Evolutionary conservation across 2,797 vertebrate genomes (phyloP).

Genomic region (Poeciliopsis gracilis): DNA sequence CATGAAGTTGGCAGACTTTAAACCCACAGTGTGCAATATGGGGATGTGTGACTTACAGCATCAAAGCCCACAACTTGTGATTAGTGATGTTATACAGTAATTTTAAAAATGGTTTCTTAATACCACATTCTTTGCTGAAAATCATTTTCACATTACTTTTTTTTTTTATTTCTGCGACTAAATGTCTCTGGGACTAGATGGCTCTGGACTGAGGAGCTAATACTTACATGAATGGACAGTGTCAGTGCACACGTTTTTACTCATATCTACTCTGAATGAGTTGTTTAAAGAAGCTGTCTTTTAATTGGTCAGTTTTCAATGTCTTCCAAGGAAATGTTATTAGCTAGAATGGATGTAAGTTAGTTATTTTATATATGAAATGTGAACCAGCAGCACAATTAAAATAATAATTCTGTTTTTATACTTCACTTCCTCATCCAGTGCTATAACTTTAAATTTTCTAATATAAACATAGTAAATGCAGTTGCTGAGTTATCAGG

Average conservation of each 20-base stretch:
- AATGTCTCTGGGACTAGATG: slow-evolving; percentile 23
- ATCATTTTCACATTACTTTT: slow-evolving; percentile 16
- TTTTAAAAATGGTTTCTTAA: slow-evolving; percentile 4
- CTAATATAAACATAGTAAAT: not conserved
- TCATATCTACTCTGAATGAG: not conserved
- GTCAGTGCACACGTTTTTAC: not conserved
- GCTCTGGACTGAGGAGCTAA: slow-evolving; percentile 2
- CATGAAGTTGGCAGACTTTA: not conserved
- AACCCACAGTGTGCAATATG: not conserved
- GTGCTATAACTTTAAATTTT: not conserved
- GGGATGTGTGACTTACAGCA: not conserved
- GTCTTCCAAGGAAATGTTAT: too few species aligned
- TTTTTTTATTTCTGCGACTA: too few species aligned
- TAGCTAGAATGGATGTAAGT: too few species aligned
- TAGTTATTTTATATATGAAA: too few species aligned
- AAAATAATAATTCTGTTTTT: not conserved
- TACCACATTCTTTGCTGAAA: slow-evolving; percentile 20
- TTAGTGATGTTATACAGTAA: slow-evolving; percentile 3
- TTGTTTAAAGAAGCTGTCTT: not conserved
- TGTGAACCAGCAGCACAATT: too few species aligned
- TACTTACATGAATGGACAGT: not conserved
- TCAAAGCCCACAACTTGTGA: not conserved
- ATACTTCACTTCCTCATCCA: not conserved
- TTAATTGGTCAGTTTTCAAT: not conserved
- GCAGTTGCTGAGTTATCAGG: not conserved